These are phyloP conservation scores for Albula glossodonta DNA, from an alignment of 2,113 vertebrate genomes.

Conservation along the genomic window DNA sequence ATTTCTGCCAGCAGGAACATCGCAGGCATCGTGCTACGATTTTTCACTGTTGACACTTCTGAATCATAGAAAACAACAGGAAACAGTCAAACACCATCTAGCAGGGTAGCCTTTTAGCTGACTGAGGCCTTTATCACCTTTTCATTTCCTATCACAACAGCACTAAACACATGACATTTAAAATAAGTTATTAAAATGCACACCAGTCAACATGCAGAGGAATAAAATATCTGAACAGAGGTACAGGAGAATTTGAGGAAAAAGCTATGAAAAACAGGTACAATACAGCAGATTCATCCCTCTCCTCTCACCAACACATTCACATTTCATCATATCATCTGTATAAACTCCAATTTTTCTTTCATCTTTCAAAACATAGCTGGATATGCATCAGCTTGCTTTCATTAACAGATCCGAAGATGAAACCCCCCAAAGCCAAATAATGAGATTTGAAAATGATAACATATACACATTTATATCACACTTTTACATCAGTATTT, in stretches of 20 bases:
- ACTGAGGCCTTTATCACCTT: constrained; percentile 5
- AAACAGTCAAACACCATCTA: not conserved
- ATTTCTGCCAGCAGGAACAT: constrained; percentile 14
- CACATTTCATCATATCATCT: not conserved
- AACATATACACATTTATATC: not conserved
- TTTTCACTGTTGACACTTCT: constrained; percentile 17
- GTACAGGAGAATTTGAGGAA: no score
- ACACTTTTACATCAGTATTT: not conserved
- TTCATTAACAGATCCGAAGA: constrained; percentile 15
- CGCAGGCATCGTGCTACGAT: not conserved
- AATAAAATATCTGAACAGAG: not conserved
- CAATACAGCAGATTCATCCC: not conserved
- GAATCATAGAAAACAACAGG: constrained; percentile 1
- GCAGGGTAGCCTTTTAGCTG: not conserved
- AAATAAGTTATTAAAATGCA: no score
- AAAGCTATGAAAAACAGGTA: not conserved
- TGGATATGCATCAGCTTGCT: not conserved
- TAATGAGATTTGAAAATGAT: not conserved
- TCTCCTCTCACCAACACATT: not conserved
- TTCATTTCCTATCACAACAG: no score
- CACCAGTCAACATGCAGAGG: not conserved
- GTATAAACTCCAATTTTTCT: not conserved
- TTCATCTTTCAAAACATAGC: not conserved
- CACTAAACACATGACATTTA: no score
- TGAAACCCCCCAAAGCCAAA: not conserved